Conservation (phyloP, 2,113 vertebrate genomes). For the Otus sunia region DNA sequence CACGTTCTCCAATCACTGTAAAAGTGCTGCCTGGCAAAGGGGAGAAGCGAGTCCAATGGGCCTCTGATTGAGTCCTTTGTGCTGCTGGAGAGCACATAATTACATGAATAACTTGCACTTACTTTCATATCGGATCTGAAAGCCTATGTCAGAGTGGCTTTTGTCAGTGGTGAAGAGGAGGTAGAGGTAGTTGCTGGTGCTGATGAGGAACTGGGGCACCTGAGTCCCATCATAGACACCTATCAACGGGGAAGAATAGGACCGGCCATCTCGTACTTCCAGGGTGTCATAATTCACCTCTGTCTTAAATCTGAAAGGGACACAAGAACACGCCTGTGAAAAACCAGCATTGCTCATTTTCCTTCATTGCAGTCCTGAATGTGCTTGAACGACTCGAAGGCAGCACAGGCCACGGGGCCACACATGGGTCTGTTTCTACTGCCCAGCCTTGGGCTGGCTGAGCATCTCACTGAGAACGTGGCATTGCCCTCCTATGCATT, state of each 20-base stretch:
- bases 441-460: not conserved
- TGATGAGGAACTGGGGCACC: conserved; percentile 98
- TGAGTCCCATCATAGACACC: conserved; percentile 97
- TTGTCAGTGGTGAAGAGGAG: conserved; percentile 97
- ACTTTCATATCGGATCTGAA: conserved; percentile 98
- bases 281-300: conserved; percentile 97
- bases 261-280: conserved; percentile 92
- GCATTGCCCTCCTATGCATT: fast-evolving
- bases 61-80: not conserved
- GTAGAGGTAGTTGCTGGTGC: conserved; percentile 95
- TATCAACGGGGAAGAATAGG: conserved; percentile 89
- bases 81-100: not conserved
- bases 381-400: not conserved
- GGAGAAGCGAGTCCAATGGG: fast-evolving
- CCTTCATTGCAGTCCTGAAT: fast-evolving
- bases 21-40: not conserved
- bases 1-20: not conserved
- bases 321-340: not conserved
- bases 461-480: fast-evolving
- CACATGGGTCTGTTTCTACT: fast-evolving
- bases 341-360: fast-evolving
- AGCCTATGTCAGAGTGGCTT: conserved; percentile 95
- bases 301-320: conserved; percentile 86
- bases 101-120: not conserved
- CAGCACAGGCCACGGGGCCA: fast-evolving